Base-by-base conservation (phyloP, 2,113 vertebrate species). In the Anguilla japonica region DNA sequence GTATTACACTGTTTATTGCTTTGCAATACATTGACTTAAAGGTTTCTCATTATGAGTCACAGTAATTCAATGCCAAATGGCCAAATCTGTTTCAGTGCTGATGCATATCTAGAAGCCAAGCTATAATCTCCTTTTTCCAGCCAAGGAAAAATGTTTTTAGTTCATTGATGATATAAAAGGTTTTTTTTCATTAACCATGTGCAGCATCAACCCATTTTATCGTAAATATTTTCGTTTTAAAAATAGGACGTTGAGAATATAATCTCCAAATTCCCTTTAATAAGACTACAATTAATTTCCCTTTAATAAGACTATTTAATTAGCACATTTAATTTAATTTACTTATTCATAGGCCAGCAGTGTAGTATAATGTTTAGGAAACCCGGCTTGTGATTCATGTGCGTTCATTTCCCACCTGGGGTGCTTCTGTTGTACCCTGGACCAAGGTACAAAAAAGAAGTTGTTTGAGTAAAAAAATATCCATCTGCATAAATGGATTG, bases 41-140 rank as follows among this genome's bases (percentile, higher is more conserved):
- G 56, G 57, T 81, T 81, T 41, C 26, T 78, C 43, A 29, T 60
- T 79, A 56, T 86, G 79, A 79, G 40, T 82, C 41, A 43, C 50
- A 60, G 20, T 71, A 39, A 83, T 50, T 83, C 81, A 87, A 41
- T 29, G 40, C 56, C 14, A 75, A 83, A 87, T 41, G n/a, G 81
- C 16, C 53, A 46, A 63, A 63, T 82, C 22, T 22, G 20, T 46
- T 40, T 82, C 26, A 50, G 53, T 43, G 9, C n/a, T 53, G 46
- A 9, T 60, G 82, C 14, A 16, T 60, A 43, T 50, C n/a, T 3
- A 29, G n/a, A 82, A 53, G 53, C 26, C 41, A n/a, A 56, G 29
- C 81, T 53, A 1, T 57, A 57, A 56, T 56, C 50, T 83, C 26
- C 82, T 34, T 57, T 20, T 83, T 60, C 82, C 56, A 83, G 53